Base-by-base conservation (phyloP, 2,888 invertebrate genomes). In the Autographa pulchrina region DNA sequence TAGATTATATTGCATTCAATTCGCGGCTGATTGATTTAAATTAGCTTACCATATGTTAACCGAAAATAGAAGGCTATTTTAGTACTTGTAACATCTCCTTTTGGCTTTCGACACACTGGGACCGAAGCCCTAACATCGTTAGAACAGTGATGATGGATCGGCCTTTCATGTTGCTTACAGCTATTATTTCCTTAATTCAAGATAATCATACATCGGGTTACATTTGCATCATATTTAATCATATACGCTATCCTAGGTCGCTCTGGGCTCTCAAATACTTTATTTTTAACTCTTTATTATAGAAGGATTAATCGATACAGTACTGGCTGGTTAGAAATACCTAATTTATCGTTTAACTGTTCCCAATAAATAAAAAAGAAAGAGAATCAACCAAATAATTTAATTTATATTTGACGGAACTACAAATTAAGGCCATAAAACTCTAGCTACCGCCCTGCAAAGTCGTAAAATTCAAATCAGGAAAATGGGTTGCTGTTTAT, bases 51-150 rank as follows among this genome's bases (percentile, higher is more conserved):
- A 72, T 72, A 68, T 78, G 81, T 71, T 54, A 32, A 25, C 65
- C 70, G 38, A 48, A 69, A 78, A 81, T 83, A 81, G 81, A 72
- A 64, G 2, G 66, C 52, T 80, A 82, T 82, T 80, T 72, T 56
- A 65, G 31, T 60, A 59, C 20, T 52, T 61, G 11, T 25, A 59
- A 54, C 16, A 62, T 54, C 20, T 71, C 54, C 16, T 48, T 48
- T 48, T 20, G 43, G 32, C 52, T 56, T 13, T 56, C 25, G 32
- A 62, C 61, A 60, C 60, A n/a, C 48, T 62, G 56, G 52, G 25
- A 52, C 41, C 18, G n/a, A 54, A 60, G 35, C 35, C 60, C 32
- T 56, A 64, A 43, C 58, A 43, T 65, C 58, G 41, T 75, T 79
- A 67, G 59, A 35, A 35, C 11, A 35, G 43, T 18, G 65, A 58